phyloP scores from a whole-genome alignment of 2,113 vertebrate genomes.

The Campylomormyrus tamandua region DNA sequence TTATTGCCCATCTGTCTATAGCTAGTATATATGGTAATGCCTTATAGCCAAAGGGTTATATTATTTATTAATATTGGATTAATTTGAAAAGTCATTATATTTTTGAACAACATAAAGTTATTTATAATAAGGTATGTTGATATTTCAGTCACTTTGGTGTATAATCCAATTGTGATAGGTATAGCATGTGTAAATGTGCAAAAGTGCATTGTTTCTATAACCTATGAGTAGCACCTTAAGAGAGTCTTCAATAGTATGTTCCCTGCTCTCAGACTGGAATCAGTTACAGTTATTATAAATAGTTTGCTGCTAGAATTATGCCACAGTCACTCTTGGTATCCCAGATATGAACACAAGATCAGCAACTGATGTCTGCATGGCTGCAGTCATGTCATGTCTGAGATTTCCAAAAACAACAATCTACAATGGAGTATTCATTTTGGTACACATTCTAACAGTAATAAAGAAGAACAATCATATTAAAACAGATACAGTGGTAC shows the following conservation, averaged over 20 bases:
- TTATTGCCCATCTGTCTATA: background rate
- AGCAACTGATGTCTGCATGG: constrained; percentile 14
- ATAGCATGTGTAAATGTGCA: background rate
- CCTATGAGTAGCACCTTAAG: background rate
- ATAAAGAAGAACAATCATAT: background rate
- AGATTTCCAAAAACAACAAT: background rate
- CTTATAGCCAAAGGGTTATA: background rate
- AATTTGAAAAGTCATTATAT: background rate
- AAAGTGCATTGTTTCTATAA: background rate
- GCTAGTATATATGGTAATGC: background rate
- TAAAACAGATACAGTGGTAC: background rate
- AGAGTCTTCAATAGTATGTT: background rate
- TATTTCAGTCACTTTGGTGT: background rate
- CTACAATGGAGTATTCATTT: background rate
- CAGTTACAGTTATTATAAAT: constrained; percentile 17
- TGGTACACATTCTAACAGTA: background rate
- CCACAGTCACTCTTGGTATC: constrained; percentile 22
- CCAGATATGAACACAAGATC: constrained; percentile 17
- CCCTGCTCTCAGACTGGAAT: background rate
- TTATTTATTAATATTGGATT: background rate
- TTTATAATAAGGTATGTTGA: background rate
- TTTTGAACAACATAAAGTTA: background rate
- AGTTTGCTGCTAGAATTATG: constrained; percentile 20
- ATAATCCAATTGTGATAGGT: background rate
- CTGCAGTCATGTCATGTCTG: background rate